Evolutionary conservation across 2,888 invertebrate species (phyloP).

Genomic region (Pheosia tremula): DNA sequence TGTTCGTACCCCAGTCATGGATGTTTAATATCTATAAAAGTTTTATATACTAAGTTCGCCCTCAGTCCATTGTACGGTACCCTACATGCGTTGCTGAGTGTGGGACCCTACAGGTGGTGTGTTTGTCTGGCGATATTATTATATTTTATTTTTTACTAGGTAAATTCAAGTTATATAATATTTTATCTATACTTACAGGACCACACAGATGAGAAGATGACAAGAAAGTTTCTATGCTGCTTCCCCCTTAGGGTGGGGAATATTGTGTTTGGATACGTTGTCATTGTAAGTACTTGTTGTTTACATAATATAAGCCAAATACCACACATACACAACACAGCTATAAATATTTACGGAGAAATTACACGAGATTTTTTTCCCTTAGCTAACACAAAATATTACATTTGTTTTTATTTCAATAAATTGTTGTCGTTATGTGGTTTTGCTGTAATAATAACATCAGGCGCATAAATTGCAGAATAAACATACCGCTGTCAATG

Average conservation of each 20-base stretch:
- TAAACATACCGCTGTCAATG: background rate
- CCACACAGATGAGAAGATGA: conserved; percentile 69
- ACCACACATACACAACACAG: too few relatives aligned
- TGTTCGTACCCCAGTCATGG: too few relatives aligned
- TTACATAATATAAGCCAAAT: background rate
- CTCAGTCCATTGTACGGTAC: too few relatives aligned
- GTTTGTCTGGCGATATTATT: too few relatives aligned
- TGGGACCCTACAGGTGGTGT: too few relatives aligned
- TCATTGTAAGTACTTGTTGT: conserved; percentile 66
- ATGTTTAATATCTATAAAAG: too few relatives aligned
- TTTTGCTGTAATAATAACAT: conserved; percentile 31
- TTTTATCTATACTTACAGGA: conserved; percentile 51
- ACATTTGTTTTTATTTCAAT: background rate
- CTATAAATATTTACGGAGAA: too few relatives aligned
- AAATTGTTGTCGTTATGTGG: conserved; percentile 9
- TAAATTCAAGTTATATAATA: too few relatives aligned
- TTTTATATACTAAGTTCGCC: too few relatives aligned
- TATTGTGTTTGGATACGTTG: conserved; percentile 74
- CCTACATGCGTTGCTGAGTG: too few relatives aligned
- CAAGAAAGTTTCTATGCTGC: conserved; percentile 77
- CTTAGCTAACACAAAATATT: background rate
- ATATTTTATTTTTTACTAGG: too few relatives aligned
- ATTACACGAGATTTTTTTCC: too few relatives aligned
- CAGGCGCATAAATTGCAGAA: conserved; percentile 30
- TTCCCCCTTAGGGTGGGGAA: conserved; percentile 76